These are phyloP conservation scores for Poecilus cupreus DNA, from an alignment of 2,888 invertebrate genomes.

Conservation along the genomic window DNA sequence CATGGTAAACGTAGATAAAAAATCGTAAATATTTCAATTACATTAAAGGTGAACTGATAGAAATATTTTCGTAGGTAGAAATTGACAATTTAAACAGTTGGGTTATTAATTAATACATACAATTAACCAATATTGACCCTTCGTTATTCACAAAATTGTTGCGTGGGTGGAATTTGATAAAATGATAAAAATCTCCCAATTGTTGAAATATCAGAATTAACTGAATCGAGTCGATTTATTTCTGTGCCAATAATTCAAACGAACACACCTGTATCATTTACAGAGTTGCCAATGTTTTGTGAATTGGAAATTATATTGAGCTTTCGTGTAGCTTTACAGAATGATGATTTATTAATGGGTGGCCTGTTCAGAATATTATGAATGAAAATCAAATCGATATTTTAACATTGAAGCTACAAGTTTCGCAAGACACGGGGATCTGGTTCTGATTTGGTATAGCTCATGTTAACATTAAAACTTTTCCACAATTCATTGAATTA, in stretches of 20 bases:
- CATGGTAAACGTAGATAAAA: too few species aligned
- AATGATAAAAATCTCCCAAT: background rate
- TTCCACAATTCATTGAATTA: too few species aligned
- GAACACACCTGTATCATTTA: slow-evolving; percentile 22
- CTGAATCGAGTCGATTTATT: slow-evolving; percentile 1
- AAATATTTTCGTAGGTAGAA: too few species aligned
- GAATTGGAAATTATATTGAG: slow-evolving; percentile 10
- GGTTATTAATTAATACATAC: too few species aligned
- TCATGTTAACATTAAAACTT: too few species aligned
- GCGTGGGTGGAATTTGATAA: background rate
- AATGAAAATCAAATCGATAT: slow-evolving; percentile 40
- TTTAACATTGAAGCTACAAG: slow-evolving; percentile 12
- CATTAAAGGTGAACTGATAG: background rate
- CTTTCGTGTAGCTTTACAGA: slow-evolving; percentile 12
- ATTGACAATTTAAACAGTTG: too few species aligned
- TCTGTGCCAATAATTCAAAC: slow-evolving; percentile 2
- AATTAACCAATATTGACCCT: background rate
- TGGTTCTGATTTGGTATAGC: background rate
- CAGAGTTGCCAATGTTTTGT: slow-evolving; percentile 26
- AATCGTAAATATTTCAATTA: background rate
- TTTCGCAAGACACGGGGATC: background rate
- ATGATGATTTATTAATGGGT: slow-evolving; percentile 37
- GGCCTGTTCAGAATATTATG: slow-evolving; percentile 29
- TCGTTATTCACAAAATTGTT: background rate
- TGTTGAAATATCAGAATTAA: slow-evolving; percentile 17